A percentile compares a stretch with the other conserved stretches of the same genome.
Evolutionary conservation across 2,113 vertebrate genomes (phyloP).

Genomic region (Pseudorectes ferrugineus): DNA sequence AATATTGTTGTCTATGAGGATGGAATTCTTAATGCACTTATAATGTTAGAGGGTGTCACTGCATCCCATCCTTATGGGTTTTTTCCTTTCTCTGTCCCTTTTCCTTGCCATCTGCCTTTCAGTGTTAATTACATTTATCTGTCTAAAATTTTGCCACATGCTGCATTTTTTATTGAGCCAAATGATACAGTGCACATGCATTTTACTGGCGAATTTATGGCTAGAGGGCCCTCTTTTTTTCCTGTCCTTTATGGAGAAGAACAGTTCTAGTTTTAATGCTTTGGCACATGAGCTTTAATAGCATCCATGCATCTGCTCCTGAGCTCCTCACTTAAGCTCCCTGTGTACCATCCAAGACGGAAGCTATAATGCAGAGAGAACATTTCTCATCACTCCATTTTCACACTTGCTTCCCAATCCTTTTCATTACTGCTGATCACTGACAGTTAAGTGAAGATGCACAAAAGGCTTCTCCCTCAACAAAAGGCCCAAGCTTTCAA

Average conservation of each 20-base stretch:
- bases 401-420: neutral
- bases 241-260: conserved; percentile 1
- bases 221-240: neutral
- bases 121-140: conserved; percentile 58
- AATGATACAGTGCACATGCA: conserved; percentile 11
- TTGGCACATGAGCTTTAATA: conserved; percentile 32
- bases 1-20: neutral
- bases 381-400: neutral
- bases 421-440: neutral
- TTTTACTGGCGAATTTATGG: conserved; percentile 2
- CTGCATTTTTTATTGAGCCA: conserved; percentile 38
- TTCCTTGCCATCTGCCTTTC: conserved; percentile 54
- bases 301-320: conserved; percentile 41
- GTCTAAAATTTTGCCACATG: conserved; percentile 57
- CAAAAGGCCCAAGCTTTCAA: neutral
- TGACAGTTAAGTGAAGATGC: neutral
- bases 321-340: neutral
- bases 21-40: neutral
- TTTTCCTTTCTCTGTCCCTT: neutral
- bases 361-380: neutral
- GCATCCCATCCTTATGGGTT: neutral
- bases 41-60: neutral
- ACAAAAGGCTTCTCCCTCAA: neutral
- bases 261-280: conserved; percentile 16
- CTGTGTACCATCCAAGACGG: neutral